Evolutionary conservation across 2,797 vertebrate genomes (phyloP), one percentile per base, ranked within the genome.

Genomic region (Enteromius fasciolatus): DNA sequence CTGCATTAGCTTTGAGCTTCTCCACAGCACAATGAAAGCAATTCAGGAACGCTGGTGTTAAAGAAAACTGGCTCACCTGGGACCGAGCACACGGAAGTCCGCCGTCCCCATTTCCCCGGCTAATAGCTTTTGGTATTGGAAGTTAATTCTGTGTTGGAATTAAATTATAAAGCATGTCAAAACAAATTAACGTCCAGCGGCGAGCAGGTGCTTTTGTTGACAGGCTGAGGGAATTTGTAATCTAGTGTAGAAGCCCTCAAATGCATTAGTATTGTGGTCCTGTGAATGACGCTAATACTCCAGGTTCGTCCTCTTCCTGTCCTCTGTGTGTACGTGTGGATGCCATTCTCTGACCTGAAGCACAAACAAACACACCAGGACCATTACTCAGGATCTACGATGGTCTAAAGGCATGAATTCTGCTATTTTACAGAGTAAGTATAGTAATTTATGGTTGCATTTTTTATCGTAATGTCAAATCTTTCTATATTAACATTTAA

Each of bases 81-180:
- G 92, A 91, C n/a, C 33, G 63, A 69, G 28, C 84, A 63, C 2
- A 69, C 20, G 15, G 46, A 81, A 66, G 54, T 68, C 88, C 41
- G 39, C 89, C 57, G 4, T 78, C 84, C 85, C 85, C 85, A 85
- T 87, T 88, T 90, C 89, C 87, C 82, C 81, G 84, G 52, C 85
- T 92, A 89, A 87, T 91, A 87, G 86, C 33, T 90, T 90, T 75
- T 89, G 89, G 90, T 91, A 91, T 88, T 92, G 90, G 90, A 89
- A 92, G 90, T 93, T 94, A 92, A 91, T 92, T 95, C 91, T 90
- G 54, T 67, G 18, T 80, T 89, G 80, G 81, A 91, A 95, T 96
- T 92, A 92, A 94, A 94, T 94, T 93, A 92, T 92, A 94, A 94
- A 91, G 87, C 87, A 80, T 88, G 88, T 95, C 90, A 94, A 93